Percentiles rank a stretch among this genome's conserved stretches.
These are phyloP conservation scores for Araneus ventricosus DNA, from an alignment of 1,140 invertebrate species.

Conservation along the genomic window DNA sequence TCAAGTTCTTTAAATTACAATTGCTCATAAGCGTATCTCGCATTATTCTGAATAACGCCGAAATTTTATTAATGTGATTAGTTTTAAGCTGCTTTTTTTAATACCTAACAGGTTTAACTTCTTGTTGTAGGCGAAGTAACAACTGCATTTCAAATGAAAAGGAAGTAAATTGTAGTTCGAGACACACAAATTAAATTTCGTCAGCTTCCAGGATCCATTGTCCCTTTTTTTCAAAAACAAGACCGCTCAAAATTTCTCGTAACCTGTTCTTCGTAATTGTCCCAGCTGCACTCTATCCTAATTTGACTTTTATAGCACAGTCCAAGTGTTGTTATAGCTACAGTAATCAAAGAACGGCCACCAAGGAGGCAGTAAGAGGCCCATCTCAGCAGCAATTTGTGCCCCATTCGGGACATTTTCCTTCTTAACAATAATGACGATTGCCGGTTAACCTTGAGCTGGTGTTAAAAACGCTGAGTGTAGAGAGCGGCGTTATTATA, in stretches of 20 bases:
- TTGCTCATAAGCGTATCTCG: too few species aligned
- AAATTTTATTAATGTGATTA: too few species aligned
- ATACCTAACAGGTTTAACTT: not conserved
- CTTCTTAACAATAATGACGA: slow-evolving; percentile 17
- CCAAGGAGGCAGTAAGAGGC: slow-evolving; percentile 3
- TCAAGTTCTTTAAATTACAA: too few species aligned
- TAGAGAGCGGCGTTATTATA: slow-evolving; percentile 6
- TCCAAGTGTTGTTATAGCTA: not conserved
- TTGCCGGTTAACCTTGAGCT: slow-evolving; percentile 35
- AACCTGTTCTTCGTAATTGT: slow-evolving; percentile 35
- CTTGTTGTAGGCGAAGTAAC: not conserved
- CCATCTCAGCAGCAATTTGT: slow-evolving; percentile 28
- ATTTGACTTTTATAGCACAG: slow-evolving; percentile 19
- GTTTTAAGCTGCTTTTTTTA: too few species aligned
- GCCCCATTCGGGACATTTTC: slow-evolving; percentile 39
- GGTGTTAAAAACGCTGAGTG: slow-evolving; percentile 31
- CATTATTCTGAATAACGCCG: too few species aligned
- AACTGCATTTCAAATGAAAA: not conserved
- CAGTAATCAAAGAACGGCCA: slow-evolving; percentile 5
- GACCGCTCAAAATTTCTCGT: not conserved
- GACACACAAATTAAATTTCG: not conserved
- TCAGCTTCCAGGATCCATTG: not conserved
- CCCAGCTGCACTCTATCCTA: slow-evolving; percentile 12
- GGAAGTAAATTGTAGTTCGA: not conserved
- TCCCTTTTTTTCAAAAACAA: not conserved